Evolutionary conservation across 2,797 vertebrate species (phyloP), one percentile per base, ranked within the genome.

Genomic region (Cirrhinus mrigala): DNA sequence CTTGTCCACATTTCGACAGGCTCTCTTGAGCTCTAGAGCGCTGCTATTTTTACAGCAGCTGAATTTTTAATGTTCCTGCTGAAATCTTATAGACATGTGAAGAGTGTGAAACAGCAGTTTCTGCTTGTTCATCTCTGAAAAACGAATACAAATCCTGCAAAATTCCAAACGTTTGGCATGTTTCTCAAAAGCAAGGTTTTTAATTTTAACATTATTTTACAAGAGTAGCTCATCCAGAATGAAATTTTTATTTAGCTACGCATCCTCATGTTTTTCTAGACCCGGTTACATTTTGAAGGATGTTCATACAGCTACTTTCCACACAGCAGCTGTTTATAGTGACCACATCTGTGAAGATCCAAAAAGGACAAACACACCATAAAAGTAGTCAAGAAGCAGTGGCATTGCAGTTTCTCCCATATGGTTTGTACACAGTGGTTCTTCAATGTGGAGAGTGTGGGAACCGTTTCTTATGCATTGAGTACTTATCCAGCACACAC

Each of bases 51-150:
- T 83, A 89, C 79, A 76, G 4, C 3, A 15, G 20, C 75, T 87
- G 83, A 79, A 83, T 87, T 69, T 89, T 90, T 89, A 73, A 88
- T 90, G 81, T n/a, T 64, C 52, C 50, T 84, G 71, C 78, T 74
- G 27, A 48, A 66, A 74, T 40, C 33, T 80, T 79, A 22, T 33
- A 27, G 16, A 52, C 62, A 22, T 50, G 24, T 24, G 37, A 76
- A 7, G 27, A 74, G 68, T n/a, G 56, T 83, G 58, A 81, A 79
- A 64, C 70, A 10, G 70, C 70, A 71, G 44, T 46, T 46, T 58
- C 22, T 46, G 56, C 46, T 37, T 54, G 60, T 60, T 64, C 64
- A 62, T 33, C 71, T 81, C 87, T 86, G 82, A 88, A 79, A 87
- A 81, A 81, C 81, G 68, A 75, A 16, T 78, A 71, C 37, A 54